These are phyloP conservation scores for Procapra przewalskii DNA, from an alignment of 2,113 vertebrate genomes.

Conservation along the genomic window DNA sequence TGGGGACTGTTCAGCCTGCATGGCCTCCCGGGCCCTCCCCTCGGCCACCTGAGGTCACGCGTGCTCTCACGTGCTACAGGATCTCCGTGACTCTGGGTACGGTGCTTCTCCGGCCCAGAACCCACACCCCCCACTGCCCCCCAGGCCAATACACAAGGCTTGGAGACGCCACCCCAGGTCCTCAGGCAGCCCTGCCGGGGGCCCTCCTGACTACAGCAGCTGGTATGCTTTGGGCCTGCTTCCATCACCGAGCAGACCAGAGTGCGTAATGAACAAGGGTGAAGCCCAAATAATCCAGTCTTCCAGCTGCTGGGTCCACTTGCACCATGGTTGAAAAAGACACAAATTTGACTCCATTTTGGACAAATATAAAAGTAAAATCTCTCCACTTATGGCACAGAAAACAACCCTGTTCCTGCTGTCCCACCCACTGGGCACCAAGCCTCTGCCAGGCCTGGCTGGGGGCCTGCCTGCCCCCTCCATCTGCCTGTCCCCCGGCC, in stretches of 20 bases:
- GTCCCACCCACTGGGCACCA: background rate
- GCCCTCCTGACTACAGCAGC: background rate
- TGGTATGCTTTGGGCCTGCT: accelerated
- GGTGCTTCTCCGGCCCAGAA: accelerated
- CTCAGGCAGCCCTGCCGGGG: background rate
- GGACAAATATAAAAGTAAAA: background rate
- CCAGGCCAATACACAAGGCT: background rate
- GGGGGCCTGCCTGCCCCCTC: background rate
- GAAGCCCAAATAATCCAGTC: background rate
- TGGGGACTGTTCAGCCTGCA: accelerated
- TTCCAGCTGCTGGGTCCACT: background rate
- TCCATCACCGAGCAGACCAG: background rate
- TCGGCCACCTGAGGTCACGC: background rate
- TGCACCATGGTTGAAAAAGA: background rate
- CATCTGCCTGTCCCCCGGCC: background rate
- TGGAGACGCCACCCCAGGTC: background rate
- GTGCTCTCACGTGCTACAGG: accelerated
- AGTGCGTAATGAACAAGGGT: background rate
- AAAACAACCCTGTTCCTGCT: background rate
- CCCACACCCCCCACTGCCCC: accelerated
- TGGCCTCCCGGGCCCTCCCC: background rate
- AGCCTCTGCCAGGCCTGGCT: background rate
- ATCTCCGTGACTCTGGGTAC: accelerated
- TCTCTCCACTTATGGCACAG: background rate
- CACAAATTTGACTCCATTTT: background rate